Evolutionary conservation across 2,113 vertebrate species (phyloP), one percentile per base, ranked within the genome.

Genomic region (Arothron firmamentum): DNA sequence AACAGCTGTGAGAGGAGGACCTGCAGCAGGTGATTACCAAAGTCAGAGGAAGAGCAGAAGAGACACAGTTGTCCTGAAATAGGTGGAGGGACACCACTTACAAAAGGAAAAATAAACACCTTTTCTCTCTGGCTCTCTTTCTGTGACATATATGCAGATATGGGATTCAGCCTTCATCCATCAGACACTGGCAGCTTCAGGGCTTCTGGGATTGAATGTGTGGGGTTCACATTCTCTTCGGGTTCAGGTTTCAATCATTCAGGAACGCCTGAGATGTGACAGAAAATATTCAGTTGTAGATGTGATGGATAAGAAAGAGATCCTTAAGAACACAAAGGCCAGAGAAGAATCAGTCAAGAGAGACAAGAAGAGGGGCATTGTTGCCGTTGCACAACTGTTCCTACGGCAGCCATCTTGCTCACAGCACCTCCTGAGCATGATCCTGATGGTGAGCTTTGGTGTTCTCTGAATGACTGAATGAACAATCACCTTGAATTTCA

Each of bases 1-100:
- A 70, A 70, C 80, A 80, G 74, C 73, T 76, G 66, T 62, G 51
- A 72, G 55, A 80, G 65, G 65, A 79, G 68, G 71, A 70, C 63
- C 53, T n/a, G 18, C 15, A 63, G 65, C 67, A 58, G 71, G 56
- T 80, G 63, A 83, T 75, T 63, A 78, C 54, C 62, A 59, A 74
- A 71, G 42, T 45, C 66, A 59, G 53, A 58, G 52, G 55, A 63
- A 59, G 43, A 31, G 19, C 31, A 38, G 48, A 60, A 56, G 59
- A 60, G 45, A 51, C 46, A 59, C 21, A 15, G 51, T 56, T 54
- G 56, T 58, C 66, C 52, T 18, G 8, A 71, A 65, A 52, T 18
- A 59, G 52, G 34, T 9, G 12, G 48, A 60, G 31, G 60, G 54
- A 62, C 38, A 57, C 20, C 21, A 19, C 17, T 52, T 48, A 56